A percentile compares a stretch with the other conserved stretches of the same genome.
These are phyloP conservation scores for Orientallactaga bullata DNA, from an alignment of 2,113 vertebrate genomes.

Conservation along the genomic window DNA sequence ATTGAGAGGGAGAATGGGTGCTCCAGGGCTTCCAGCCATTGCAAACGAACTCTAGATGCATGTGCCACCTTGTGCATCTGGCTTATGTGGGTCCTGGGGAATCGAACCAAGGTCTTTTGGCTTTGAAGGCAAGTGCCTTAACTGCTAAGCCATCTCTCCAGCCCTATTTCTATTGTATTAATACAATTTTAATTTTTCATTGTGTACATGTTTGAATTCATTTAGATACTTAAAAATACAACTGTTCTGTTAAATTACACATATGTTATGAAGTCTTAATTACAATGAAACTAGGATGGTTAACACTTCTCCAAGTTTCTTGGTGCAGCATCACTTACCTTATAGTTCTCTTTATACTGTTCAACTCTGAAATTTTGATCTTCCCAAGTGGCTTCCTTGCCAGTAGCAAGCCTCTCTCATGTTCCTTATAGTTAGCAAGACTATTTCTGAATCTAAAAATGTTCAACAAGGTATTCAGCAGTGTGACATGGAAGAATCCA, in stretches of 20 bases:
- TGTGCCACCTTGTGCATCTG: no score
- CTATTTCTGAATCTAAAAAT: conserved; percentile 20
- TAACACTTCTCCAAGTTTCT: neutral
- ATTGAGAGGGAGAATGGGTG: no score
- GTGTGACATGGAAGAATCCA: neutral
- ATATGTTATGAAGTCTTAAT: neutral
- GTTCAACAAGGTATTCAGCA: neutral
- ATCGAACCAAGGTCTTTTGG: no score
- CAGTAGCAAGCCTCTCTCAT: neutral
- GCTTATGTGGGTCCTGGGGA: no score
- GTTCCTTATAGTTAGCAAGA: neutral
- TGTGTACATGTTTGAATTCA: neutral
- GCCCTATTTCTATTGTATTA: neutral
- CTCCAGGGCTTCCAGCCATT: no score
- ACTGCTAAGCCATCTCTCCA: no score
- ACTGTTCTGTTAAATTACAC: neutral
- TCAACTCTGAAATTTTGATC: conserved; percentile 25
- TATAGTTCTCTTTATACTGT: conserved; percentile 2
- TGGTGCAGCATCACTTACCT: neutral
- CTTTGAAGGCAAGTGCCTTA: no score
- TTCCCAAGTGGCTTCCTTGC: neutral
- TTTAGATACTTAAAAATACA: neutral
- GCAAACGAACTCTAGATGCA: no score
- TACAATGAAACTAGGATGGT: neutral
- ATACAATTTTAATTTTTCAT: neutral